These are phyloP conservation scores for Cosmia pyralina DNA, from an alignment of 2,888 invertebrate species.

Conservation along the genomic window DNA sequence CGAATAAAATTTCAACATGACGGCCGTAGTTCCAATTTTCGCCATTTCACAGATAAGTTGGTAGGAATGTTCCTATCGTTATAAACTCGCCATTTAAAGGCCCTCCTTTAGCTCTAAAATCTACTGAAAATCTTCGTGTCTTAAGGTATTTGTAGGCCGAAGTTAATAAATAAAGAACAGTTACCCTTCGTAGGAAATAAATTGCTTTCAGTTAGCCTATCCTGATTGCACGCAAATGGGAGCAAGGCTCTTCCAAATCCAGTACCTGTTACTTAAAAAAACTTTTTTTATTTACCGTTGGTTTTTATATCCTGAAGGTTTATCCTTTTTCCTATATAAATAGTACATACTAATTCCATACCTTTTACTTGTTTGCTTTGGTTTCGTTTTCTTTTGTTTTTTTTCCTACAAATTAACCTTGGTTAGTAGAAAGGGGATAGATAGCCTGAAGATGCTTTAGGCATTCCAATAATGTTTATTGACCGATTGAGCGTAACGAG, in stretches of 20 bases:
- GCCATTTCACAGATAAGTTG: no score
- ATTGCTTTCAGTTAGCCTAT: slow-evolving; percentile 40
- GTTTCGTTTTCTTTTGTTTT: background rate
- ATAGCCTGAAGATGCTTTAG: background rate
- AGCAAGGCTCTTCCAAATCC: slow-evolving; percentile 34
- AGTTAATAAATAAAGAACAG: slow-evolving; percentile 26
- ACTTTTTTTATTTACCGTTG: slow-evolving; percentile 18
- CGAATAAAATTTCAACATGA: no score
- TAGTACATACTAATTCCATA: background rate
- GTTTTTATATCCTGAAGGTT: slow-evolving; percentile 10
- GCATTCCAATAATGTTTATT: background rate
- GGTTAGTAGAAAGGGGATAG: background rate
- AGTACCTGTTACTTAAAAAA: slow-evolving; percentile 1
- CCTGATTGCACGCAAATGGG: slow-evolving; percentile 40
- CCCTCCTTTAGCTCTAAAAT: background rate
- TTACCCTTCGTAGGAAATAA: slow-evolving; percentile 31
- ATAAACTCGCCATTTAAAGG: background rate
- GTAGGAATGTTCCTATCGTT: no score
- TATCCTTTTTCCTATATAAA: slow-evolving; percentile 11
- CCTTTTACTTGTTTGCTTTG: slow-evolving; percentile 13
- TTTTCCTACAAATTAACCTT: background rate
- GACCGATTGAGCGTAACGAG: no score
- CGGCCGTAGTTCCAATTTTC: no score
- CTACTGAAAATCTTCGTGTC: background rate
- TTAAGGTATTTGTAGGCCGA: slow-evolving; percentile 8